Conservation (phyloP, 2,797 vertebrate species). For the Protonibea diacanthus region DNA sequence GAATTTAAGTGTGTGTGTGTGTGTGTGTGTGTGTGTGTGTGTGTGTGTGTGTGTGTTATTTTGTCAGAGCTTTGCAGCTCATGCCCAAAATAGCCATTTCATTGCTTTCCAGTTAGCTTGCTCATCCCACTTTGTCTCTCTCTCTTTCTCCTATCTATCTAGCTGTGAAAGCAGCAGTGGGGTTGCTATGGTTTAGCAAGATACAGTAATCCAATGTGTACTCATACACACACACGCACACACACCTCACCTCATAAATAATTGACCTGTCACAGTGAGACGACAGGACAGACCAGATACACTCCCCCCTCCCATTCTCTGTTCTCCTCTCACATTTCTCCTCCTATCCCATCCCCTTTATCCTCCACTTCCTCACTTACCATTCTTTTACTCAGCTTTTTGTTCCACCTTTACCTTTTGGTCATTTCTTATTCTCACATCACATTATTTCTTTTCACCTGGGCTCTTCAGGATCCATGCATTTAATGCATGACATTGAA, state of each 20-base stretch:
- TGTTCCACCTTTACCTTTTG: conserved; percentile 55
- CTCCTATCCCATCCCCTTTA: conserved; percentile 42
- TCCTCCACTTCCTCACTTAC: conserved; percentile 18
- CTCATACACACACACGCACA: conserved; percentile 29
- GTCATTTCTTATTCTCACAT: background rate
- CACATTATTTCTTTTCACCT: background rate
- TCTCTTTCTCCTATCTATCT: conserved; percentile 27
- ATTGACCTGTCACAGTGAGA: conserved; percentile 75
- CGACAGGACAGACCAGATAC: conserved; percentile 60
- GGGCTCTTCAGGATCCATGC: background rate
- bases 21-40: conserved; percentile 2
- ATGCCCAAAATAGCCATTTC: conserved; percentile 53
- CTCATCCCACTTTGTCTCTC: conserved; percentile 9
- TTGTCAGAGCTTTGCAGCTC: conserved; percentile 26
- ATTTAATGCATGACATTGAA: background rate
- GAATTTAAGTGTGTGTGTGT: conserved; percentile 48
- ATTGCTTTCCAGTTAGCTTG: conserved; percentile 43
- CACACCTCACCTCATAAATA: conserved; percentile 67
- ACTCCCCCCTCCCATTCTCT: conserved; percentile 56
- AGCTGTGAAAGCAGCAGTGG: conserved; percentile 40
- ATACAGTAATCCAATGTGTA: conserved; percentile 63
- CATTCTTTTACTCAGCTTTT: conserved; percentile 32
- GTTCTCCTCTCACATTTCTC: conserved; percentile 58
- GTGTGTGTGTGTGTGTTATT: conserved; percentile 41
- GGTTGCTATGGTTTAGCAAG: conserved; percentile 62